Evolutionary conservation across 2,113 vertebrate species (phyloP), one percentile per base, ranked within the genome.

Genomic region (Dipodomys stephensi): DNA sequence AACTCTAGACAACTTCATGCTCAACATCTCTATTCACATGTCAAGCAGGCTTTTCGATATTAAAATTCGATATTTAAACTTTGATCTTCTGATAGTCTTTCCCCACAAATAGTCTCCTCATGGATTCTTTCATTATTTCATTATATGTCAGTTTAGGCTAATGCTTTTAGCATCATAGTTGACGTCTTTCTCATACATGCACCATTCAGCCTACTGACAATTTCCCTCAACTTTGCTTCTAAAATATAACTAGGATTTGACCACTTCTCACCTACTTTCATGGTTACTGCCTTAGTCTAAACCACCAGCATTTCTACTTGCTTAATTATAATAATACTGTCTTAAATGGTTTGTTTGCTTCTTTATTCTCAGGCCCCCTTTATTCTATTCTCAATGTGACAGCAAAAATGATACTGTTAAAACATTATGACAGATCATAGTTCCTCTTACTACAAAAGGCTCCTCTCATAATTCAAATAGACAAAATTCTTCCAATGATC

Each of bases 211-310:
- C 13, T 80, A 60, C 27, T 32, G 93, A 35, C 0, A 8, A 89
- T 80, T 83, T 4, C 25, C 64, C 20, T 92, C 39, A 79, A 9
- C n/a, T 80, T 95, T 69, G 60, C 64, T 92, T 94, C 93, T 11
- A 95, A 69, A 96, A 83, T 74, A 74, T 44, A 76, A 12, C 19
- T n/a, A 83, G 25, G 20, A 44, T 91, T 57, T 96, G 32, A 88
- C 32, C n/a, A 78, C 16, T 92, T 82, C 53, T 94, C 77, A 60
- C 25, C 53, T 20, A 78, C 4, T 4, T 46, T n/a, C 16, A 39
- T 44, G 74, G 76, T 88, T 68, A 69, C 46, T 79, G 62, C 25
- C 35, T 35, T 49, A 82, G 53, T 90, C 23, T 49, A 30, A 88
- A 49, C 25, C 15, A 79, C 44, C 7, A 71, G 19, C 9, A 80